Evolutionary conservation across 2,113 vertebrate species (phyloP).

Genomic region (Planiliza haematocheilus): DNA sequence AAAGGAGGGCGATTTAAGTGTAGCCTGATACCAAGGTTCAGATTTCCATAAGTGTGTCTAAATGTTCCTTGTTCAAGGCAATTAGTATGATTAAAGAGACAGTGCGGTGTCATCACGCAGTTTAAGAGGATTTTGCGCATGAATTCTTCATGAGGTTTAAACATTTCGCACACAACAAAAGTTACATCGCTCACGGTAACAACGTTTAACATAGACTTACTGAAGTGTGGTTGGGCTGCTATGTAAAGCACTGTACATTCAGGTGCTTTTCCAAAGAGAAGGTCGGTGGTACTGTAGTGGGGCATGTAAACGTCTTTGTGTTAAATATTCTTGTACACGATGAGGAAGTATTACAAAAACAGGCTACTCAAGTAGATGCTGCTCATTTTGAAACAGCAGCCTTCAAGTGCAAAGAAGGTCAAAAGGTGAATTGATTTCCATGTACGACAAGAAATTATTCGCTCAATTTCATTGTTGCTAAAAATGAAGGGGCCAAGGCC

Average conservation of each 20-base stretch:
- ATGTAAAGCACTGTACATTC: constrained; percentile 1
- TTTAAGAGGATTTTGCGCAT: constrained; percentile 50
- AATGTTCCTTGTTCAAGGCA: constrained; percentile 80
- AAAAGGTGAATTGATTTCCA: constrained; percentile 97
- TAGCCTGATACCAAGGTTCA: constrained; percentile 74
- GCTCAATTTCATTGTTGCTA: constrained; percentile 93
- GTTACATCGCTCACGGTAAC: not conserved
- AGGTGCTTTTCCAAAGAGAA: not conserved
- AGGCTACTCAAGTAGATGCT: not conserved
- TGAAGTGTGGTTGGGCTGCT: not conserved
- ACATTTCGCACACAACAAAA: constrained; percentile 25
- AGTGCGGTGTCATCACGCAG: constrained; percentile 52
- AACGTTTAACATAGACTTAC: not conserved
- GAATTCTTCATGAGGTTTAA: constrained; percentile 54
- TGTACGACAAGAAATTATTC: constrained; percentile 99
- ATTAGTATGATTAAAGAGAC: constrained; percentile 79
- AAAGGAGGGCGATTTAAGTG: constrained; percentile 71
- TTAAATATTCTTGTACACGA: constrained; percentile 1
- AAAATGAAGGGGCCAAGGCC: constrained; percentile 87
- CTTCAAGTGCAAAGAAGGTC: constrained; percentile 83
- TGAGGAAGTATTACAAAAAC: constrained; percentile 31
- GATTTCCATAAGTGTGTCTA: constrained; percentile 78
- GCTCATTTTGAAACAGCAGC: constrained; percentile 68
- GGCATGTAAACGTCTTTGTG: not conserved
- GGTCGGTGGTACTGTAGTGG: not conserved